Conservation (phyloP, 1,140 invertebrate genomes). For the Eriosoma lanigerum region DNA sequence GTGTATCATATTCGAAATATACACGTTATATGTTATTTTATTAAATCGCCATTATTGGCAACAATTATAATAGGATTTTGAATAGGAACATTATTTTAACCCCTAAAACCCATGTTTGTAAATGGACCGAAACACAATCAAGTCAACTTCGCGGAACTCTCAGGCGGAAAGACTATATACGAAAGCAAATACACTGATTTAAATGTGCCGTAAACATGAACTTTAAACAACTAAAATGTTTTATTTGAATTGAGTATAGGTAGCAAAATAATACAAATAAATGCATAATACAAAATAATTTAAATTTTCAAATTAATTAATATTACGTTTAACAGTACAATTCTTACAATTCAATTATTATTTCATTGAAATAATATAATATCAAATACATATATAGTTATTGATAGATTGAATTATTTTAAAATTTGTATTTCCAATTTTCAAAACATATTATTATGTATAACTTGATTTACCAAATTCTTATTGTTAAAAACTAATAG, state of each 20-base stretch:
- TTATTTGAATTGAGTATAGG: background rate
- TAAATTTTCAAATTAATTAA: background rate
- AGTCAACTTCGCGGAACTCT: background rate
- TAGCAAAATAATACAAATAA: background rate
- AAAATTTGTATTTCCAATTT: too few relatives aligned
- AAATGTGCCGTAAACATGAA: background rate
- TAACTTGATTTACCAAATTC: too few relatives aligned
- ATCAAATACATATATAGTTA: too few relatives aligned
- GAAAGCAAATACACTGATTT: background rate
- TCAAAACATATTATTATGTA: too few relatives aligned
- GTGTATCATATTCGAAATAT: slow-evolving; percentile 10
- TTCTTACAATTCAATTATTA: background rate
- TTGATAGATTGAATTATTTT: too few relatives aligned
- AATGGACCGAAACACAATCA: slow-evolving; percentile 25
- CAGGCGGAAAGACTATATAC: background rate
- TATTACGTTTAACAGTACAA: background rate
- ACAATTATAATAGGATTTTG: slow-evolving; percentile 28
- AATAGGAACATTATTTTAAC: slow-evolving; percentile 14
- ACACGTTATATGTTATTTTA: background rate
- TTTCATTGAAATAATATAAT: too few relatives aligned
- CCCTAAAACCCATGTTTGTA: slow-evolving; percentile 9
- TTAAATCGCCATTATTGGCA: slow-evolving; percentile 1
- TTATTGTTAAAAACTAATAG: too few relatives aligned
- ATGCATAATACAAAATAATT: too few relatives aligned
- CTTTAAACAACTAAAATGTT: background rate